These are phyloP conservation scores for Catalaphyllia jardinei DNA, from an alignment of 64 coral and sea anemone species.

Conservation along the genomic window DNA sequence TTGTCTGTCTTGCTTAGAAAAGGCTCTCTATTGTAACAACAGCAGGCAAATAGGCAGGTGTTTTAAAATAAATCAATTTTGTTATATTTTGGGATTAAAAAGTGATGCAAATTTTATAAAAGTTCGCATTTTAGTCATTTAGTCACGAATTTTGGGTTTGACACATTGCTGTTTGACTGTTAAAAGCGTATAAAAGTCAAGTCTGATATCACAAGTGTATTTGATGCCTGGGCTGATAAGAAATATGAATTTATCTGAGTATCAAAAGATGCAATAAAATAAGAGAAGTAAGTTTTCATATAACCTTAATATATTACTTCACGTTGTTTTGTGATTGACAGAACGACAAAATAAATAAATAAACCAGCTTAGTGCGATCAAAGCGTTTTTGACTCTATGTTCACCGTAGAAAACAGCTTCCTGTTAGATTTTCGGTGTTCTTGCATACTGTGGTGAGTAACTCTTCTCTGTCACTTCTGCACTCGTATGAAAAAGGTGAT, in stretches of 20 bases:
- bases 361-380: neutral
- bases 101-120: slow-evolving; percentile 31
- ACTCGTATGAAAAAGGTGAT: too few species aligned
- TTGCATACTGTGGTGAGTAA: too few species aligned
- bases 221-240: too few species aligned
- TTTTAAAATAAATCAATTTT: neutral
- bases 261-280: neutral
- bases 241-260: too few species aligned
- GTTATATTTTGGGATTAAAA: neutral
- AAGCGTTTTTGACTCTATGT: neutral
- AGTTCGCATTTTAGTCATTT: neutral
- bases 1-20: too few species aligned
- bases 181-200: neutral
- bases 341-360: neutral
- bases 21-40: neutral
- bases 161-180: neutral
- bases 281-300: neutral
- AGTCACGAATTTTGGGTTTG: neutral
- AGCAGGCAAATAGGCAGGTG: neutral
- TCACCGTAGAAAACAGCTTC: neutral
- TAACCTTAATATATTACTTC: neutral
- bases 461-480: too few species aligned
- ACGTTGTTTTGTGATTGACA: neutral
- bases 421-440: neutral
- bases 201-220: too few species aligned